Evolutionary conservation across 2,797 vertebrate species (phyloP), one percentile per base, ranked within the genome.

Genomic region (Hemibagrus guttatus): DNA sequence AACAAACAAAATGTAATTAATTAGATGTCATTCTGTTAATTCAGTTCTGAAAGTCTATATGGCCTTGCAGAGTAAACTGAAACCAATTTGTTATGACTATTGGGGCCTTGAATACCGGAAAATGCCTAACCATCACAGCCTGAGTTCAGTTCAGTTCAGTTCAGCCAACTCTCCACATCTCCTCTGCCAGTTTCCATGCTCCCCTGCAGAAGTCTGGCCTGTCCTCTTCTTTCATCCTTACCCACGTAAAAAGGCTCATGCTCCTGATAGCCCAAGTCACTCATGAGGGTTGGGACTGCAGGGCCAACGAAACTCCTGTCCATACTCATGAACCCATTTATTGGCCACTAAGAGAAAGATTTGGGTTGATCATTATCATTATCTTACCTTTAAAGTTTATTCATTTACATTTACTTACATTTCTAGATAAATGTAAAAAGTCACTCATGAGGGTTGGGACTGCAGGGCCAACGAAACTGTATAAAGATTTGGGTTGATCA

Each of bases 281-380:
- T 97, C 97, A 9, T 91, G 91, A 0, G 96, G 96, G 81, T 95
- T 88, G 13, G 93, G 79, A 84, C 96, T 92, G 91, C 98, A 99
- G 14, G 93, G 97, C 69, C 95, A 94, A 42, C 94, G 95, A 89
- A 98, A 99, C 90, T 99, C 98, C 93, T 99, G 98, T 35, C 98
- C 98, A 0, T 97, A 90, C 84, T 98, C 98, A 0, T 98, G 98
- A 89, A 99, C 96, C 98, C 97, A 99, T 85, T 98, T 99, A 92
- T 98, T 99, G 2, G 97, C 98, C 94, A 98, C 98, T 99, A 93
- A 23, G 94, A 94, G 12, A 90, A 78, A 61, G 19, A 61, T 49
- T 8, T 49, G 46, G 46, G 59, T 61, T 61, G 6, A 61, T 61
- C 59, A 61, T 23, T 26, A 61, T 61, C 21, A 61, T 23, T 26